Evolutionary conservation across 2,888 invertebrate genomes (phyloP).

Genomic region (Ecliptopera silaceata): DNA sequence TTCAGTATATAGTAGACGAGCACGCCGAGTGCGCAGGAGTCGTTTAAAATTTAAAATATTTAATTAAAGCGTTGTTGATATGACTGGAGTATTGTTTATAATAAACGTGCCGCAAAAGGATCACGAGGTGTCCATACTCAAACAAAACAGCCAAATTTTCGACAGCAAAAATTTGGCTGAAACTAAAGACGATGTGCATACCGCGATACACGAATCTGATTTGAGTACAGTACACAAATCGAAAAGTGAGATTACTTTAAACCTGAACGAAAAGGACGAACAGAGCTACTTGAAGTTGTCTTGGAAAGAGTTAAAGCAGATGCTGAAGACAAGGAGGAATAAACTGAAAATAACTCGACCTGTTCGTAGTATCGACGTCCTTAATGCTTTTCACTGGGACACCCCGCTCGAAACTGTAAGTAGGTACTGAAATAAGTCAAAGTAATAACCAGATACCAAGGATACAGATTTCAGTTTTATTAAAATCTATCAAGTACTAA

Average conservation of each 20-base stretch:
- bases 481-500: too few relatives aligned
- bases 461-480: too few relatives aligned
- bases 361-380: constrained; percentile 51
- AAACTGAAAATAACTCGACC: constrained; percentile 58
- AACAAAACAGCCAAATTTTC: constrained; percentile 32
- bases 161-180: constrained; percentile 35
- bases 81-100: constrained; percentile 83
- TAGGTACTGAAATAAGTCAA: constrained; percentile 42
- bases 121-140: constrained; percentile 65
- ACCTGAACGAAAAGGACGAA: constrained; percentile 33
- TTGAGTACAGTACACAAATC: constrained; percentile 46
- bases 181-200: constrained; percentile 39
- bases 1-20: constrained; percentile 25
- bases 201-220: constrained; percentile 46
- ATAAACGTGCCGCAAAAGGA: constrained; percentile 81
- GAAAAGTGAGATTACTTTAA: constrained; percentile 50
- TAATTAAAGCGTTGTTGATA: constrained; percentile 35
- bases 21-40: constrained; percentile 25
- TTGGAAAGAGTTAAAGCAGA: constrained; percentile 60
- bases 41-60: constrained; percentile 6
- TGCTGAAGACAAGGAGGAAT: constrained; percentile 48
- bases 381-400: constrained; percentile 57
- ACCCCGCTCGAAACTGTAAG: constrained; percentile 65
- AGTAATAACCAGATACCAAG: not conserved
- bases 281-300: constrained; percentile 45